Conservation (phyloP, 2,113 vertebrate species). For the Trachemys scripta region DNA sequence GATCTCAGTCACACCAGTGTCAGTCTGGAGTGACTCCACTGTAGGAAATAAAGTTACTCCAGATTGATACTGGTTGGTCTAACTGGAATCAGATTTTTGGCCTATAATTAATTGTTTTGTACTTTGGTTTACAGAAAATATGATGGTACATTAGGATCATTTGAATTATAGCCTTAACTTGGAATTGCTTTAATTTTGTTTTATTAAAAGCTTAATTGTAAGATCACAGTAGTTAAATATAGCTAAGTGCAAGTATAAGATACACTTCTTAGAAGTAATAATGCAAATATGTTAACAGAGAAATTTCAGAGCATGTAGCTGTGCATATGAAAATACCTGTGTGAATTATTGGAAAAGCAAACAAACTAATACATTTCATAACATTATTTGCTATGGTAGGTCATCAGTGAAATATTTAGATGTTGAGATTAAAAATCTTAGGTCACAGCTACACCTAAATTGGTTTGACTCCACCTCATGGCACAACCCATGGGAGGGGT, state of each 20-base stretch:
- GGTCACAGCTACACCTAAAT: constrained; percentile 39
- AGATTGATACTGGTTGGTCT: neutral
- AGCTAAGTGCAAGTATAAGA: neutral
- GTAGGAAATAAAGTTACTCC: neutral
- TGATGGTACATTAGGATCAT: neutral
- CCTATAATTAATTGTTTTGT: neutral
- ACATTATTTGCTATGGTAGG: neutral
- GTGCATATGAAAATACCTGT: neutral
- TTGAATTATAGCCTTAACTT: neutral
- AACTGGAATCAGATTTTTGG: neutral
- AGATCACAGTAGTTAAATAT: neutral
- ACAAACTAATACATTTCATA: neutral
- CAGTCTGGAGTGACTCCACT: neutral
- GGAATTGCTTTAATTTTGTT: neutral
- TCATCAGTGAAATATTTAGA: constrained; percentile 28
- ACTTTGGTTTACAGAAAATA: neutral
- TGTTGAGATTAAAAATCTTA: neutral
- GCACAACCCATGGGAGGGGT: constrained; percentile 25
- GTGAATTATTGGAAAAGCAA: neutral
- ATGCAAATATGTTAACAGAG: neutral
- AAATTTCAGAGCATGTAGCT: neutral
- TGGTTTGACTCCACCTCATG: constrained; percentile 48
- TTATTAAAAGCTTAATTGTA: neutral
- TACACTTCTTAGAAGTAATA: neutral
- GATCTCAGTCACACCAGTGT: neutral